A percentile compares a stretch with the other conserved stretches of the same genome.
Conservation (phyloP, 2,888 invertebrate genomes). For the Anagyrus pseudococci region DNA sequence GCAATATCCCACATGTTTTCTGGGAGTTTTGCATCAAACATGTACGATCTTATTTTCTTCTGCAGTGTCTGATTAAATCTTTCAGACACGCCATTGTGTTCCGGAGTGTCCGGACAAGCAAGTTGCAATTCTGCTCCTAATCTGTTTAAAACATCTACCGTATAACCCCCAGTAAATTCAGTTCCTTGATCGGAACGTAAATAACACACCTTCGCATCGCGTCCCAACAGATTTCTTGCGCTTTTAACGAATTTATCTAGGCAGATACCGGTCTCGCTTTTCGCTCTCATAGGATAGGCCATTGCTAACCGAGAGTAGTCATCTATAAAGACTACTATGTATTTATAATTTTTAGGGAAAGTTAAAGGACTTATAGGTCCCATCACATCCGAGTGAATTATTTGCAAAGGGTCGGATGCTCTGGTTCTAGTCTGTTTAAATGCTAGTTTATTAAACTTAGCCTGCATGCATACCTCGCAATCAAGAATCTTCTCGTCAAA, state of each 20-base stretch:
- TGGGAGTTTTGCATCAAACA: conserved; percentile 25
- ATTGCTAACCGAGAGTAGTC: conserved; percentile 42
- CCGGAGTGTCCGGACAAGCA: conserved; percentile 33
- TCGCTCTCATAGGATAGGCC: conserved; percentile 38
- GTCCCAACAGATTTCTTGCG: conserved; percentile 40
- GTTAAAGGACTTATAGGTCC: conserved; percentile 34
- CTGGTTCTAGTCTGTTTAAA: conserved; percentile 18
- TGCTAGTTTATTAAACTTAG: conserved; percentile 42
- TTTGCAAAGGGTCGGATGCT: background rate
- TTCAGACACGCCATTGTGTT: conserved; percentile 37
- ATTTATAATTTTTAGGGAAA: conserved; percentile 35
- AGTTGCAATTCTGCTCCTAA: conserved; percentile 33
- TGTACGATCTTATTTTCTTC: conserved; percentile 32
- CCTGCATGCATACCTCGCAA: conserved; percentile 35
- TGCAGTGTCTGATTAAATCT: conserved; percentile 39
- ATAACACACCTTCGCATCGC: conserved; percentile 41
- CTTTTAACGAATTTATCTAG: conserved; percentile 36
- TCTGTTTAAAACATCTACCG: conserved; percentile 34
- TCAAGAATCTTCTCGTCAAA: conserved; percentile 43
- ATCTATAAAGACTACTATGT: conserved; percentile 38
- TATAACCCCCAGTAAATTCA: conserved; percentile 40
- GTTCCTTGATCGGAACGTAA: conserved; percentile 40
- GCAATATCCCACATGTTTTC: conserved; percentile 39
- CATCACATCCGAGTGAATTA: conserved; percentile 41
- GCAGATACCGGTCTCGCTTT: conserved; percentile 34